Base-by-base conservation (phyloP, 1,140 invertebrate genomes). In the Sitophilus oryzae region DNA sequence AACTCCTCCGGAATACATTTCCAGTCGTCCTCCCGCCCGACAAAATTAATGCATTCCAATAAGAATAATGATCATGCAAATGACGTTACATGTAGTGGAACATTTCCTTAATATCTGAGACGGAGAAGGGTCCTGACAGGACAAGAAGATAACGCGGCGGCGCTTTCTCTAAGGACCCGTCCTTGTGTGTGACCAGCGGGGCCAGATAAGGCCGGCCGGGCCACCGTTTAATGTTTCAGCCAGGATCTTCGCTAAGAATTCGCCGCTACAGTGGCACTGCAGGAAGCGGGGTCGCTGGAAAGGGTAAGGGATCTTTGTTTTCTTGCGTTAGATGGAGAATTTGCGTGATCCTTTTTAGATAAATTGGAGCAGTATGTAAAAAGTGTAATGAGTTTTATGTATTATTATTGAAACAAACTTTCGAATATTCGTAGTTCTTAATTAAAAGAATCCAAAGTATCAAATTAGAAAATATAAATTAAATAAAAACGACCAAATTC, bases 81-180 rank as follows among this genome's bases (percentile, higher is more conserved):
- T 60, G 58, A 60, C 58, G 54, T 60, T 52, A 60, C 58, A 60
- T 56, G 58, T 53, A 60, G 58, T 56, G 50, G 53, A 60, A 60
- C 58, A 60, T 55, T 60, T 60, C 58, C 58, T 60, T 60, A 60
- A 60, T 60, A 60, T 60, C 58, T 50, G 58, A 53, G 51, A 46
- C 44, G 42, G 50, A 51, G 53, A 50, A 49, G 58, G 58, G 58
- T 60, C 49, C 52, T 60, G 58, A 56, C 52, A 56, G 54, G 58
- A 60, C 58, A 60, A 60, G 53, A 56, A 56, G 53, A 56, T 56
- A 56, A 56, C 53, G 50, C 43, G 49, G 45, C 37, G 22, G 43
- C 47, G 52, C 52, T 44, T 54, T 47, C 53, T 56, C 53, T 56
- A 49, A 56, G 45, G 53, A 56, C 21, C 41, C 46, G 53, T 49